Conservation (phyloP, 2,888 invertebrate species). For the Graphium colonna region DNA sequence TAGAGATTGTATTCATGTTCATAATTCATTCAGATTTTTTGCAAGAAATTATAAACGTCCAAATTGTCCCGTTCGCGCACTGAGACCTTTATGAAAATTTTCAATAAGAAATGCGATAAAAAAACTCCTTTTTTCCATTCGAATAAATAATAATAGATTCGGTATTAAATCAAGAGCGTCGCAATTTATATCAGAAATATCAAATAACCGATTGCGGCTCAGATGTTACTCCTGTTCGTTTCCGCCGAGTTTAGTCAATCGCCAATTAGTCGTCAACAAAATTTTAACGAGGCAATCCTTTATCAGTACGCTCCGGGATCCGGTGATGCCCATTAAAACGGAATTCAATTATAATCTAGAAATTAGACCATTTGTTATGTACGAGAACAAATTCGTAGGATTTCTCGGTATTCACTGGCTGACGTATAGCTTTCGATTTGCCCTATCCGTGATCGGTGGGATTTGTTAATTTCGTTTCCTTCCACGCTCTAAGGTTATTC, state of each 20-base stretch:
- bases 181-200: slow-evolving; percentile 9
- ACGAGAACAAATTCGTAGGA: slow-evolving; percentile 22
- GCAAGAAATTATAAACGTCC: no score
- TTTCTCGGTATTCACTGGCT: slow-evolving; percentile 9
- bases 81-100: no score
- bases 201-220: slow-evolving; percentile 1
- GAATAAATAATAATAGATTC: no score
- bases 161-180: no score
- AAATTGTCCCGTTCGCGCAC: no score
- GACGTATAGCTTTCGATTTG: slow-evolving; percentile 22
- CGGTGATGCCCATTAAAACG: slow-evolving; percentile 34
- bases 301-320: slow-evolving; percentile 29
- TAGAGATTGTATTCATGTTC: no score
- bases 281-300: slow-evolving; percentile 46
- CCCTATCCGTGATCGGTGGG: slow-evolving; percentile 8
- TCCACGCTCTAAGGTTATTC: no score
- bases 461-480: slow-evolving; percentile 5
- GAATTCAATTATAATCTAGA: slow-evolving; percentile 40
- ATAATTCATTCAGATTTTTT: no score
- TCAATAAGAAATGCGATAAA: no score
- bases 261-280: slow-evolving; percentile 45
- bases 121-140: no score
- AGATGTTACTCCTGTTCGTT: slow-evolving; percentile 20
- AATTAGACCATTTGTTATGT: slow-evolving; percentile 23
- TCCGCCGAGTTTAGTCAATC: slow-evolving; percentile 29